Conservation (phyloP, 2,888 invertebrate species). For the Chalcosyrphus nemorum region DNA sequence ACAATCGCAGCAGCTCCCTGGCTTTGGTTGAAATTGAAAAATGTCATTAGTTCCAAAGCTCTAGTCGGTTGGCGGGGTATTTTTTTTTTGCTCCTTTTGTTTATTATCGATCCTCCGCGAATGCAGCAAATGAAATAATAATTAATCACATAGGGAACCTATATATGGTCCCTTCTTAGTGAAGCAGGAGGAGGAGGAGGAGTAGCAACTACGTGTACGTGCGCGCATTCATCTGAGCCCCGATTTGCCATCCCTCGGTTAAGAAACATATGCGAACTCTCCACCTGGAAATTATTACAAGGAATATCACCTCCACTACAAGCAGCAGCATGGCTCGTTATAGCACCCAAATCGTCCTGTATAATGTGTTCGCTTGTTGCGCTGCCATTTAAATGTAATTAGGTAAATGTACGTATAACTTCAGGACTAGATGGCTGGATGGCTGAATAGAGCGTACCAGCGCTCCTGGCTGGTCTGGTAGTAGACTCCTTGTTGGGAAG, state of each 20-base stretch:
- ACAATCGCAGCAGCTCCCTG: not conserved
- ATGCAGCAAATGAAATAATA: conserved; percentile 49
- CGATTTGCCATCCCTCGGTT: not conserved
- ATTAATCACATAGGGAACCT: conserved; percentile 44
- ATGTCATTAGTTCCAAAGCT: not conserved
- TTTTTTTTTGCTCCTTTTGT: no score
- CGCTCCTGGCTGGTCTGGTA: conserved; percentile 2
- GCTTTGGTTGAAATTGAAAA: not conserved
- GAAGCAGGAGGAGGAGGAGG: no score
- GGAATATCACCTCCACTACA: conserved; percentile 13
- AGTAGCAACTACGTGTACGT: conserved; percentile 5
- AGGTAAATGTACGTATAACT: conserved; percentile 72
- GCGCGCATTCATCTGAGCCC: conserved; percentile 3
- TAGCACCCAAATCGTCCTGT: conserved; percentile 48
- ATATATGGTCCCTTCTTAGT: conserved; percentile 6
- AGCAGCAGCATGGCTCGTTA: conserved; percentile 6
- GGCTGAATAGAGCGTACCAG: conserved; percentile 6
- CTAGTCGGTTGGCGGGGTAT: not conserved
- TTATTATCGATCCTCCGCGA: conserved; percentile 50
- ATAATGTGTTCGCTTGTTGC: conserved; percentile 74
- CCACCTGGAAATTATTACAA: conserved; percentile 38
- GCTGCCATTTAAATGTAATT: conserved; percentile 75
- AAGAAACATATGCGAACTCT: conserved; percentile 54
- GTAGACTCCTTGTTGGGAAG: not conserved
- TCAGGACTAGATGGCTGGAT: conserved; percentile 48